Conservation (phyloP, 2,113 vertebrate genomes). For the Brachyistius frenatus region DNA sequence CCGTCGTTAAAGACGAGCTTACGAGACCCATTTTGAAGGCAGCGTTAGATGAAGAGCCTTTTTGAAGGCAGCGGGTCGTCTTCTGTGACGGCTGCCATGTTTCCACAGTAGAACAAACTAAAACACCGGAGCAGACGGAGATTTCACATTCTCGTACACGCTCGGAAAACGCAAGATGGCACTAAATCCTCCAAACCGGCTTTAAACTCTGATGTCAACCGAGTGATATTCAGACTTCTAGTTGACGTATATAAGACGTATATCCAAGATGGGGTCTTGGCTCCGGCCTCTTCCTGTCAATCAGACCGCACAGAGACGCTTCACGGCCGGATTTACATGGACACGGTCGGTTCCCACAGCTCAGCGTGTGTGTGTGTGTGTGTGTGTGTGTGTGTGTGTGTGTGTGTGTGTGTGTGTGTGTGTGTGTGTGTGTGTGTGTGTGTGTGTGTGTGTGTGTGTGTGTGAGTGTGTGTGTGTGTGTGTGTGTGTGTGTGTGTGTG, state of each 20-base stretch:
- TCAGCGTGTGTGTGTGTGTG: background rate
- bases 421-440: background rate
- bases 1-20: no score
- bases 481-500: constrained; percentile 8
- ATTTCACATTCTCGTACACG: no score
- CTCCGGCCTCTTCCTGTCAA: constrained; percentile 23
- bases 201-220: background rate
- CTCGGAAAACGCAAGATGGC: no score
- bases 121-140: no score
- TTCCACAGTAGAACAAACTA: no score
- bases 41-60: no score
- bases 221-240: background rate
- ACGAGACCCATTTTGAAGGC: no score
- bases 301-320: constrained; percentile 20
- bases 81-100: no score
- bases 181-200: no score
- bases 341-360: constrained; percentile 56
- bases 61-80: no score
- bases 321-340: constrained; percentile 40
- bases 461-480: constrained; percentile 1
- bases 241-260: background rate
- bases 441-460: constrained; percentile 10
- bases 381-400: background rate
- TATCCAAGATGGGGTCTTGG: constrained; percentile 7
- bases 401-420: no score